Evolutionary conservation across 2,113 vertebrate genomes (phyloP).

Genomic region (Vidua macroura): DNA sequence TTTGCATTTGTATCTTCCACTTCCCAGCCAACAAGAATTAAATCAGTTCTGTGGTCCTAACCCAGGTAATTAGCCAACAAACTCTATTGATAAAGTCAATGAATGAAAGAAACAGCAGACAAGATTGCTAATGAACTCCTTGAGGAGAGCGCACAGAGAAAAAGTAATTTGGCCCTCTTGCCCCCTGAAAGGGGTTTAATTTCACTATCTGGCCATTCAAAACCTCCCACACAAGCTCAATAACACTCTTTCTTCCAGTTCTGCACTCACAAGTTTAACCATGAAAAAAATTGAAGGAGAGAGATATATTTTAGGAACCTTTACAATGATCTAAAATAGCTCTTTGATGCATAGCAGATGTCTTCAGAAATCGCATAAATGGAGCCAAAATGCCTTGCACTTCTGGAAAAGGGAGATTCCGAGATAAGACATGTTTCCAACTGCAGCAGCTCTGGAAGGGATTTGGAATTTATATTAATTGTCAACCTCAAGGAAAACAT

Average conservation of each 20-base stretch:
- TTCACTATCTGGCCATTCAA: constrained; percentile 31
- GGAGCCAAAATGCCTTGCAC: constrained; percentile 10
- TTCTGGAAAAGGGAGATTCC: constrained; percentile 30
- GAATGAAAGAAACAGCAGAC: constrained; percentile 15
- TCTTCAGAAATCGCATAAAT: constrained; percentile 15
- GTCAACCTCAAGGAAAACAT: constrained; percentile 15
- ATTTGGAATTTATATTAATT: constrained; percentile 7
- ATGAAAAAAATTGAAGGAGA: background rate
- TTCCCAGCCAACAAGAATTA: background rate
- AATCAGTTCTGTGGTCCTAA: background rate
- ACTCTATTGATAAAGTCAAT: background rate
- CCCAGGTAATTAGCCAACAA: background rate
- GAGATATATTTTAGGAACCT: constrained; percentile 19
- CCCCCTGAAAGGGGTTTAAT: background rate
- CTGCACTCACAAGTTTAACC: background rate
- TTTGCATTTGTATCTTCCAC: background rate
- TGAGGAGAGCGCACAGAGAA: background rate
- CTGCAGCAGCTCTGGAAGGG: background rate
- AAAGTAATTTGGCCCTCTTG: background rate
- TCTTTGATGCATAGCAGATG: constrained; percentile 38
- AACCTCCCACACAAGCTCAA: constrained; percentile 3
- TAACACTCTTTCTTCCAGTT: background rate
- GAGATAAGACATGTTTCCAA: constrained; percentile 16
- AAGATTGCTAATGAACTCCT: constrained; percentile 1
- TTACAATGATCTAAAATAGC: constrained; percentile 33